Percentiles rank a stretch among this genome's conserved stretches.
These are phyloP conservation scores for Fissipunctia ypsillon DNA, from an alignment of 2,888 invertebrate genomes.

Conservation along the genomic window DNA sequence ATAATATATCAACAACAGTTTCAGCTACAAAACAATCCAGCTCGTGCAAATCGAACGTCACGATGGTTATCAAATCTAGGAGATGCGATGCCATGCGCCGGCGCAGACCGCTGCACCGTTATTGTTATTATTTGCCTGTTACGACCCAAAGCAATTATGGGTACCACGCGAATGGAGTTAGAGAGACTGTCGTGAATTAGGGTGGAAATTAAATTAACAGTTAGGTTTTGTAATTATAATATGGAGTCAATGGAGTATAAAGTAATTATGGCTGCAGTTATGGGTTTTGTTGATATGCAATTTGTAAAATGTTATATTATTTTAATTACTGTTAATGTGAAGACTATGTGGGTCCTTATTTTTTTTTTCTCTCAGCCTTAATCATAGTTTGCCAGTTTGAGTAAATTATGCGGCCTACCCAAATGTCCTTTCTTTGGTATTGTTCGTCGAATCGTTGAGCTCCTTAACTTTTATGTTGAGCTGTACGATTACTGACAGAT, in stretches of 20 bases:
- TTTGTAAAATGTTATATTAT: too few species aligned
- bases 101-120: constrained; percentile 70
- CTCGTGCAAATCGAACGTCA: constrained; percentile 68
- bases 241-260: constrained; percentile 7
- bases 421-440: too few species aligned
- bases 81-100: constrained; percentile 65
- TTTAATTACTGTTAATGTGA: too few species aligned
- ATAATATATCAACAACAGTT: constrained; percentile 46
- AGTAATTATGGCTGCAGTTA: background rate
- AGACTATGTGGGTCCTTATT: too few species aligned
- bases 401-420: too few species aligned
- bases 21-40: constrained; percentile 46
- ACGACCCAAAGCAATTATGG: constrained; percentile 62
- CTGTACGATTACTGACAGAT: too few species aligned
- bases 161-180: constrained; percentile 19
- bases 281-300: background rate
- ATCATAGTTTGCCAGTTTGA: too few species aligned
- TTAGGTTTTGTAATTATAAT: constrained; percentile 26
- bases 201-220: background rate
- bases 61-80: constrained; percentile 73
- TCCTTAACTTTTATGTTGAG: too few species aligned
- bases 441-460: too few species aligned
- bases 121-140: constrained; percentile 76
- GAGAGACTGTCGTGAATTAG: constrained; percentile 31
- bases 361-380: too few species aligned